Evolutionary conservation across 2,797 vertebrate genomes (phyloP).

Genomic region (Coracias cyanogaster): DNA sequence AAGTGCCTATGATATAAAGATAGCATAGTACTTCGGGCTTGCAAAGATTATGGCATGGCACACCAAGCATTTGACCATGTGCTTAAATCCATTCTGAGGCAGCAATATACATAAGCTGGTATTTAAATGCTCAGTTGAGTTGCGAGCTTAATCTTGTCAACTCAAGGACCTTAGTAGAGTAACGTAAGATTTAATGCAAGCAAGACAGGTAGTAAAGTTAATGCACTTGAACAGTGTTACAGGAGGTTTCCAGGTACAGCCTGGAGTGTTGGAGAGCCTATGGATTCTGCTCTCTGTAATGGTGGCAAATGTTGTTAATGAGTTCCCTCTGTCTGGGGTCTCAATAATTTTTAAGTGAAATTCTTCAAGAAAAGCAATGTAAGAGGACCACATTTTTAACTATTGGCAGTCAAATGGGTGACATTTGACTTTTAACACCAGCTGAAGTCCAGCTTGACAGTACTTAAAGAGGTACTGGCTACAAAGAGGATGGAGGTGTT

Average conservation of each 20-base stretch:
- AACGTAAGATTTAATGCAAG: not conserved
- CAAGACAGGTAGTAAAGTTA: not conserved
- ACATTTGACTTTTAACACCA: not conserved
- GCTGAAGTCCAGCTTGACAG: not conserved
- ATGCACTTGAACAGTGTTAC: not conserved
- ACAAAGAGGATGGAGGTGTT: not conserved
- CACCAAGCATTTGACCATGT: not conserved
- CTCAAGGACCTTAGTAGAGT: not conserved
- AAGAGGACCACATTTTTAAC: not conserved
- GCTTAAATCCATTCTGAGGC: not conserved
- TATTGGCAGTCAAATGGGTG: not conserved
- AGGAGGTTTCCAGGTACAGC: not conserved
- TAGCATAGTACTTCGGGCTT: not conserved
- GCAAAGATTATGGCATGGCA: not conserved
- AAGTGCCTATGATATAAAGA: not conserved
- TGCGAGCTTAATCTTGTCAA: not conserved
- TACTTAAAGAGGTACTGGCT: not conserved
- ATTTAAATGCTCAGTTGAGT: not conserved
- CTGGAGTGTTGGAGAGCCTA: accelerated
- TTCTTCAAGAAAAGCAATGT: not conserved
- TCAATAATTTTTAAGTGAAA: not conserved
- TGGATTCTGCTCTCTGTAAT: not conserved
- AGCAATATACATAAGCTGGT: accelerated
- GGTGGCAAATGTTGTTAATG: not conserved
- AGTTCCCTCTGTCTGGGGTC: not conserved